phyloP scores from a whole-genome alignment of 30 jellyfish, hydroid and myxozoan species.

The Aurelia sp. region DNA sequence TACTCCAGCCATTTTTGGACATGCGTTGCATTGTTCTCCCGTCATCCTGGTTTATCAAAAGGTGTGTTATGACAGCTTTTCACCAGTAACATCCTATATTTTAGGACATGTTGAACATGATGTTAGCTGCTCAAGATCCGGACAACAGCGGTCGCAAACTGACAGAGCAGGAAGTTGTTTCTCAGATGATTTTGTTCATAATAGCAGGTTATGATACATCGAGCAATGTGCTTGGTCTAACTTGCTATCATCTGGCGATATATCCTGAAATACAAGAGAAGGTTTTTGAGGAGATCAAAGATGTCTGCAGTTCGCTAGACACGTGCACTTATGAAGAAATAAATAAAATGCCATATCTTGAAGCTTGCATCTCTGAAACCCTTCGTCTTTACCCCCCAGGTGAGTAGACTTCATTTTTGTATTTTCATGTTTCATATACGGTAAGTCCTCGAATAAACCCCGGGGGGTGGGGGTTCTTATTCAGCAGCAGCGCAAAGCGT shows the following conservation, averaged over 20 bases:
- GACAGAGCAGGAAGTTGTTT: slow-evolving; percentile 69
- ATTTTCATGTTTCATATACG: no score
- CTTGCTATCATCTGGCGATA: slow-evolving; percentile 68
- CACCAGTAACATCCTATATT: background rate
- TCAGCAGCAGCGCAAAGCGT: no score
- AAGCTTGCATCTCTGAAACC: slow-evolving; percentile 67
- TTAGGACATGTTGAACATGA: slow-evolving; percentile 60
- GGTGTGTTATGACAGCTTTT: no score
- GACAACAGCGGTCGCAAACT: slow-evolving; percentile 41
- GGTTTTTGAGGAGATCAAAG: slow-evolving; percentile 69
- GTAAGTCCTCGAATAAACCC: no score
- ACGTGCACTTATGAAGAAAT: slow-evolving; percentile 55
- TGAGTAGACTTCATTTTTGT: background rate
- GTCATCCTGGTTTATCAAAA: no score
- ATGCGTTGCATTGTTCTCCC: no score
- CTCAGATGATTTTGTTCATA: slow-evolving; percentile 56
- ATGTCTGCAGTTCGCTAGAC: slow-evolving; percentile 39
- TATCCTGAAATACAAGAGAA: slow-evolving; percentile 73
- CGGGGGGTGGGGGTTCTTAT: no score
- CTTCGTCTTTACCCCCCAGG: slow-evolving; percentile 73
- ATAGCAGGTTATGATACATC: slow-evolving; percentile 86
- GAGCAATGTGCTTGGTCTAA: slow-evolving; percentile 45
- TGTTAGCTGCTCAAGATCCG: slow-evolving; percentile 66
- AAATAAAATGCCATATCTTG: slow-evolving; percentile 56
- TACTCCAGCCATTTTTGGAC: no score